Percentiles rank a stretch among this genome's conserved stretches.
Conservation (phyloP, 2,113 vertebrate genomes). For the Neogale vison region DNA sequence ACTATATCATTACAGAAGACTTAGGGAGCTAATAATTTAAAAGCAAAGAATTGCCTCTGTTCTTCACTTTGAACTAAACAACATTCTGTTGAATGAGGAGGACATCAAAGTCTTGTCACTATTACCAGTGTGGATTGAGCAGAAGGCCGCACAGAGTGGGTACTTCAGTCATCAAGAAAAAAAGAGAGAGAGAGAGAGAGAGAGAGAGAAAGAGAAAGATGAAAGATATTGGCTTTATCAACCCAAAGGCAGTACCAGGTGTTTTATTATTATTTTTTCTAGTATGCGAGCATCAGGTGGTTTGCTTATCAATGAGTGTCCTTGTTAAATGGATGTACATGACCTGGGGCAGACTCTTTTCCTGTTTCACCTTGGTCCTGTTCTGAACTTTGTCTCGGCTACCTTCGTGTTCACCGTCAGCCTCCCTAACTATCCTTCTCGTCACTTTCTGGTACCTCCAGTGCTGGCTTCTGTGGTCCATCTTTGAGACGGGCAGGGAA, state of each 20-base stretch:
- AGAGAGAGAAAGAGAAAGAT: slow-evolving; percentile 73
- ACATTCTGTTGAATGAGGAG: slow-evolving; percentile 91
- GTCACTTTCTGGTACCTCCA: background rate
- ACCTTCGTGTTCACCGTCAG: background rate
- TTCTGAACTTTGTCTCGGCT: background rate
- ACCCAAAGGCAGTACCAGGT: slow-evolving; percentile 83
- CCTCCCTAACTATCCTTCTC: background rate
- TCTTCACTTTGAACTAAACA: slow-evolving; percentile 93
- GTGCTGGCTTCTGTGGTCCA: background rate
- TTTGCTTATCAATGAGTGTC: slow-evolving; percentile 77
- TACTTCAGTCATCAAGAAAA: slow-evolving; percentile 83
- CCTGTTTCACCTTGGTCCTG: background rate
- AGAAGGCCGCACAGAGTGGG: slow-evolving; percentile 85
- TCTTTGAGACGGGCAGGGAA: background rate
- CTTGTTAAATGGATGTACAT: slow-evolving; percentile 73
- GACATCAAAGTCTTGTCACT: slow-evolving; percentile 91
- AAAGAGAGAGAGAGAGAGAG: background rate
- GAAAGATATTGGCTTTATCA: slow-evolving; percentile 85
- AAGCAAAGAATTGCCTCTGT: slow-evolving; percentile 91
- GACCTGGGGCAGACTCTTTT: background rate
- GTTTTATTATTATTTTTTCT: slow-evolving; percentile 63
- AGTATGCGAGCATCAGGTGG: slow-evolving; percentile 80
- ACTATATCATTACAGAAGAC: slow-evolving; percentile 93
- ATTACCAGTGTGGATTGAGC: slow-evolving; percentile 86
- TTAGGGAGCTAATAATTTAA: slow-evolving; percentile 95